Base-by-base conservation (phyloP, 2,797 vertebrate species). In the Furcifer pardalis region DNA sequence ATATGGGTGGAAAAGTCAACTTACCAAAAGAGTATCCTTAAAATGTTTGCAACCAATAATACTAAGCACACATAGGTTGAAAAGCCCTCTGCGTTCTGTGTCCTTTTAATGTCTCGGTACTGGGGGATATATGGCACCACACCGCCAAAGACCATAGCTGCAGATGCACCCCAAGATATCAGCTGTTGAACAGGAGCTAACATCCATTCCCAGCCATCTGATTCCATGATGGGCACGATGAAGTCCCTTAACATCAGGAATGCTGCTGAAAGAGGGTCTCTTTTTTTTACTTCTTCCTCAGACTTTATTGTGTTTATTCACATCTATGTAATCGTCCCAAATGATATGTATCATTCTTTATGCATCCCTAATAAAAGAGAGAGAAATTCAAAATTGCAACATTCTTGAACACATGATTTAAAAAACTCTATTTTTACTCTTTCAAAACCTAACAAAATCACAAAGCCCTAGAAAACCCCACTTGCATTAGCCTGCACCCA, bases 21-120 rank as follows among this genome's bases (percentile, higher is more conserved):
- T 95, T 82, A 99, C 98, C 98, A 98, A 83, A 99, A 99, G 0
- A 99, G 97, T 68, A 99, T 99, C 86, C 98, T 94, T 56, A 99
- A 89, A 82, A 99, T 99, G 89, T 99, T 99, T 0, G 98, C 98
- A 80, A 99, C 96, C 87, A 99, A 95, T 4, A 99, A 90, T 79
- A 99, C 97, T 78, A 99, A 93, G 82, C 98, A 99, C 87, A 99
- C 98, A 52, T 99, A 98, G 66, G 96, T 97, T 87, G 98, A 99
- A 94, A 99, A 99, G 1, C 98, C 98, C 83, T 99, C 98, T 0
- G 98, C 97, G 5, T 98, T 99, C 95, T 99, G 98, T 0, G 97
- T 97, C 73, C 97, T 94, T 40, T 97, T 96, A 91, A 99, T 99
- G 93, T 99, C 97, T 44, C 98, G 88, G 96, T 99, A 99, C 95